These are phyloP conservation scores for Enhydra lutris DNA, from an alignment of 2,113 vertebrate species.

Conservation along the genomic window DNA sequence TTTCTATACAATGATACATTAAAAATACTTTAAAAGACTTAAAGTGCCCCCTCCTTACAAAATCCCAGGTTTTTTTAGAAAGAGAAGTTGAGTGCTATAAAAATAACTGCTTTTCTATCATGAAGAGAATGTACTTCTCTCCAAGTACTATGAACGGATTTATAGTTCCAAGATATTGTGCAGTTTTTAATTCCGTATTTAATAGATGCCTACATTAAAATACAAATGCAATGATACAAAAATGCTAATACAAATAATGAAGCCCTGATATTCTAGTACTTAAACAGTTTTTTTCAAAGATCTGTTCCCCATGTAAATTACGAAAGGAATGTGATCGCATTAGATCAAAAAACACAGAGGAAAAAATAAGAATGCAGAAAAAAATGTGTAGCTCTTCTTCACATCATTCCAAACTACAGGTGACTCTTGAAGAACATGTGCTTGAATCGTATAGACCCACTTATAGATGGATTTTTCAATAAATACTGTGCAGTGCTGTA, in stretches of 20 bases:
- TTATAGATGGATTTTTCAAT: background rate
- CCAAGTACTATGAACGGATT: constrained; percentile 34
- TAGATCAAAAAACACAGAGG: background rate
- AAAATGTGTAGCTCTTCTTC: background rate
- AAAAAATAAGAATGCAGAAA: background rate
- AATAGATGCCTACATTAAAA: constrained; percentile 46
- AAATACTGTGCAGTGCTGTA: background rate
- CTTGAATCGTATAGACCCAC: background rate
- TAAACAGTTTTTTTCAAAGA: constrained; percentile 5
- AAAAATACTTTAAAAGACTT: constrained; percentile 32
- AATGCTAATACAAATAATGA: constrained; percentile 25
- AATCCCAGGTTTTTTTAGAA: background rate
- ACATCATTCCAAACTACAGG: background rate
- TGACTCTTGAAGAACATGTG: background rate
- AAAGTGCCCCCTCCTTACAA: constrained; percentile 5
- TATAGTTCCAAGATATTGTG: background rate
- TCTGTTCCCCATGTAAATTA: constrained; percentile 4
- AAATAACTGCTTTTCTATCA: constrained; percentile 49
- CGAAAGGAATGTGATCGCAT: background rate
- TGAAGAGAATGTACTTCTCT: constrained; percentile 7
- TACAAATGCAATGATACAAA: background rate
- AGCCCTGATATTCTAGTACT: background rate
- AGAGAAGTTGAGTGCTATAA: constrained; percentile 18
- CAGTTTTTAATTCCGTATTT: constrained; percentile 22
- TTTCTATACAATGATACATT: constrained; percentile 15